These are phyloP conservation scores for Gallinago stenura DNA, from an alignment of 2,797 vertebrate species.

Conservation along the genomic window DNA sequence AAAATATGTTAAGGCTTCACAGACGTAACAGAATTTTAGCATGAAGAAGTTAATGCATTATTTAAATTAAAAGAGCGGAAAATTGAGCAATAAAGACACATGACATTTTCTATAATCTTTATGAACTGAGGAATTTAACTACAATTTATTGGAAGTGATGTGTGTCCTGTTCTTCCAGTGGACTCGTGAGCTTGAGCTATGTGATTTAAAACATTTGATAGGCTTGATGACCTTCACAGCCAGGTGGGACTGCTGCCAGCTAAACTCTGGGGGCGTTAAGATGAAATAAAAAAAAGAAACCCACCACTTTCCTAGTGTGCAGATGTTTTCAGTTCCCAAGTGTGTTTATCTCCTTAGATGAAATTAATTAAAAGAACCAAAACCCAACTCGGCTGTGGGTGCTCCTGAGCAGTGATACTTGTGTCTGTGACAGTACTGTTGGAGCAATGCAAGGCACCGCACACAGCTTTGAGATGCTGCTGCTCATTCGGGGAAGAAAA, in stretches of 20 bases:
- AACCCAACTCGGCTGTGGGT: neutral
- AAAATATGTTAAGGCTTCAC: neutral
- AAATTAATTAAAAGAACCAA: neutral
- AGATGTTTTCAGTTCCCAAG: neutral
- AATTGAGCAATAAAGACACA: neutral
- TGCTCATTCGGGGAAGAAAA: neutral
- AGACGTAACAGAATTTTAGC: neutral
- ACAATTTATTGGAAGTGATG: neutral
- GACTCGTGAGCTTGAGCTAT: neutral
- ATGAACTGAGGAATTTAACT: neutral
- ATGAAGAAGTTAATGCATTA: neutral
- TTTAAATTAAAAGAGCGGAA: neutral
- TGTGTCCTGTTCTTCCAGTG: neutral
- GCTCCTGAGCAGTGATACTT: neutral
- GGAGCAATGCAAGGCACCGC: rapidly evolving
- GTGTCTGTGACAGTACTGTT: neutral
- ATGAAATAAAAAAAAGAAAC: neutral
- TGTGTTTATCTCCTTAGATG: neutral
- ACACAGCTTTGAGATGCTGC: neutral
- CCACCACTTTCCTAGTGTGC: neutral
- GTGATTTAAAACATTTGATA: neutral
- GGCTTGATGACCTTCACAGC: neutral
- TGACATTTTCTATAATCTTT: neutral
- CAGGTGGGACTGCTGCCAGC: neutral
- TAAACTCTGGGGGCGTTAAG: neutral